These are phyloP conservation scores for Agrotis segetum DNA, from an alignment of 2,888 invertebrate genomes.

Conservation along the genomic window DNA sequence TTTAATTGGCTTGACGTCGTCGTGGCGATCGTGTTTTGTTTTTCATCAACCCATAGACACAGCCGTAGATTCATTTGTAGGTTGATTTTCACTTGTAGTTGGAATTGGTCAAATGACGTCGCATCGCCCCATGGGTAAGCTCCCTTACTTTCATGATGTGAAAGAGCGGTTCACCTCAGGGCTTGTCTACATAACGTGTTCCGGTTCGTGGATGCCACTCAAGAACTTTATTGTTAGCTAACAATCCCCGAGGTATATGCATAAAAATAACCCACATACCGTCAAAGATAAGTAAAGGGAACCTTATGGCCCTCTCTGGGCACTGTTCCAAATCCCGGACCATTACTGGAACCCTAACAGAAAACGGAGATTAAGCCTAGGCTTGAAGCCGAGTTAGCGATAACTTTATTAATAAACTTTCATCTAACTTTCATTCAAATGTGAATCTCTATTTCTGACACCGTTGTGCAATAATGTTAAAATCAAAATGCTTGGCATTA, in stretches of 20 bases:
- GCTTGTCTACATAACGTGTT: no score
- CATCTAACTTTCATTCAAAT: conserved; percentile 20
- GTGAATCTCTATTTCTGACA: conserved; percentile 7
- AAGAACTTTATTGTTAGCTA: neutral
- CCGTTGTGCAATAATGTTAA: neutral
- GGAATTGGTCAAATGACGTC: no score
- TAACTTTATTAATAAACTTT: conserved; percentile 17
- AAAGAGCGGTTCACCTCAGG: no score
- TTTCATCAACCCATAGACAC: no score
- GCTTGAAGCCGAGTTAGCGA: neutral
- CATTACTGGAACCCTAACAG: conserved; percentile 19
- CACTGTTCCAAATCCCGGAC: conserved; percentile 25
- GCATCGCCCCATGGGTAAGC: no score
- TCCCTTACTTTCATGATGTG: no score
- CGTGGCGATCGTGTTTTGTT: no score
- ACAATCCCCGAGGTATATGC: neutral
- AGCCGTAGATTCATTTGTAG: no score
- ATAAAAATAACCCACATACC: neutral
- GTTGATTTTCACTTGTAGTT: no score
- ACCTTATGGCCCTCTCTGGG: conserved; percentile 19
- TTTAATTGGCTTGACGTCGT: no score
- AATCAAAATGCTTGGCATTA: conserved; percentile 19
- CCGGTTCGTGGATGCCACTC: no score
- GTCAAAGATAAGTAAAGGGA: conserved; percentile 14
- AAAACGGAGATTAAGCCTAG: conserved; percentile 11